Conservation (phyloP, 2,113 vertebrate species). For the Cololabis saira region DNA sequence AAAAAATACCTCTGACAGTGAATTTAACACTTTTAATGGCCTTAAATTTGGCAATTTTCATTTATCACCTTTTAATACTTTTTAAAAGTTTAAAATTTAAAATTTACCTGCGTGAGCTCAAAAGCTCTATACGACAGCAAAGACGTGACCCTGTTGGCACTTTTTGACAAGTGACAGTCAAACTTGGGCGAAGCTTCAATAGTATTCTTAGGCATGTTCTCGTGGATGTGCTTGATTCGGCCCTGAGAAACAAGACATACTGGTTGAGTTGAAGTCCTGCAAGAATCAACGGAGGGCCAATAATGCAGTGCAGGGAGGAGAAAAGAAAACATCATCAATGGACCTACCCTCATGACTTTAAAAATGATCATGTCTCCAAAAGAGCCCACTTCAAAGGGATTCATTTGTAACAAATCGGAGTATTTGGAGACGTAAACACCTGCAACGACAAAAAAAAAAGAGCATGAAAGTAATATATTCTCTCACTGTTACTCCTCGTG, state of each 20-base stretch:
- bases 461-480: too few species aligned
- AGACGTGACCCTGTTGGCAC: conserved; percentile 87
- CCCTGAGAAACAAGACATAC: conserved; percentile 81
- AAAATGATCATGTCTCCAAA: conserved; percentile 92
- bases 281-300: not conserved
- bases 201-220: conserved; percentile 85
- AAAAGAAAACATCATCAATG: not conserved
- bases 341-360: conserved; percentile 95
- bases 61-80: too few species aligned
- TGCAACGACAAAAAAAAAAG: conserved; percentile 59
- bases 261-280: not conserved
- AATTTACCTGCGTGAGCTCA: conserved; percentile 93
- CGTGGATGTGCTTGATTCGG: conserved; percentile 90
- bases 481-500: too few species aligned
- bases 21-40: too few species aligned
- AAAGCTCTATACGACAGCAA: conserved; percentile 92
- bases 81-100: too few species aligned
- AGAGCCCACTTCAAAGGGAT: conserved; percentile 89
- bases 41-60: too few species aligned
- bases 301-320: too few species aligned
- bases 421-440: conserved; percentile 93
- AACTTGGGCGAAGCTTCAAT: conserved; percentile 91
- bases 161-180: conserved; percentile 94
- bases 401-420: conserved; percentile 93
- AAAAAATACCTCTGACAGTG: too few species aligned